Conservation (phyloP, 2,113 vertebrate species). For the Saccopteryx leptura region DNA sequence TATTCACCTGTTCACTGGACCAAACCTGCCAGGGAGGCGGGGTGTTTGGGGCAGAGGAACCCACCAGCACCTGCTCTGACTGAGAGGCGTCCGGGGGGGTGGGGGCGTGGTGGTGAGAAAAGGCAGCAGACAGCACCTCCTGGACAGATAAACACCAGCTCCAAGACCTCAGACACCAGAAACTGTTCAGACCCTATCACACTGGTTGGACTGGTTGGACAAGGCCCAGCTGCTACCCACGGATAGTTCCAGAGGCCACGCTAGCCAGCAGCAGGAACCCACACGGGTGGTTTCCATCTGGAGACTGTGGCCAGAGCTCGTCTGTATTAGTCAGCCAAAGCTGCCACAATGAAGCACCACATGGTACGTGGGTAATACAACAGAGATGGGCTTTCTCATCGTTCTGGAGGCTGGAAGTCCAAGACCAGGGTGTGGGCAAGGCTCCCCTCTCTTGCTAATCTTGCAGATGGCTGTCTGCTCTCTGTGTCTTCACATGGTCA, state of each 20-base stretch:
- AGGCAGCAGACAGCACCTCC: background rate
- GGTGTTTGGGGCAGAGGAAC: no score
- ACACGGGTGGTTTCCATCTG: accelerated
- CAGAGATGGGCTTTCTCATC: background rate
- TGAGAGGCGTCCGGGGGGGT: accelerated
- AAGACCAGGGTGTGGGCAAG: accelerated
- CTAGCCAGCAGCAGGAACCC: background rate
- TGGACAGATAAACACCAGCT: accelerated
- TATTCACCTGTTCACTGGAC: background rate
- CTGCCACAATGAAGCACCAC: background rate
- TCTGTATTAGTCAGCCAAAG: accelerated
- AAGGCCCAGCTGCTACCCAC: background rate
- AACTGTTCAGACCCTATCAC: background rate
- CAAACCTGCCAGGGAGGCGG: background rate
- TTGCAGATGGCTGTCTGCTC: background rate
- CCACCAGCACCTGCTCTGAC: accelerated
- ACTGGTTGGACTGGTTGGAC: background rate
- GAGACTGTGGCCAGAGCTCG: accelerated
- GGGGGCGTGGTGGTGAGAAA: accelerated
- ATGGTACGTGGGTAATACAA: accelerated
- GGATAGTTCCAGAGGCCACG: accelerated
- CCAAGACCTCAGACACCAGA: background rate
- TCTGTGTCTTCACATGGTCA: accelerated
- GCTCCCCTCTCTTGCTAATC: background rate
- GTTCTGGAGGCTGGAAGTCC: background rate